These are phyloP conservation scores for Napeogenes inachia DNA, from an alignment of 2,888 invertebrate genomes.

Conservation along the genomic window DNA sequence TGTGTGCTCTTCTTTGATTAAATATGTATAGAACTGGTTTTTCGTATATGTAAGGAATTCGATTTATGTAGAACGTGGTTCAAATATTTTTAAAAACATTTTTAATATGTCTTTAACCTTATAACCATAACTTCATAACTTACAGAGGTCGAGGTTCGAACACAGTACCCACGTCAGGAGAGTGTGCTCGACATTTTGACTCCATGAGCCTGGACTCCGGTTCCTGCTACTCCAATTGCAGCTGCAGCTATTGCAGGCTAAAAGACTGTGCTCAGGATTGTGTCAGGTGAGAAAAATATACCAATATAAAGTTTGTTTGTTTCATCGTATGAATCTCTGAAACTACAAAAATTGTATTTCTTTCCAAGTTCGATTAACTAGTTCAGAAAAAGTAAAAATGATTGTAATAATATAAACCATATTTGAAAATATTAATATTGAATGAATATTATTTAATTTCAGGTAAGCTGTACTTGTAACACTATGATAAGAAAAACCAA, in stretches of 20 bases:
- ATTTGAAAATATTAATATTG: no score
- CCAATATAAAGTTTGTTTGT: background rate
- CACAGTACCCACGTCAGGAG: conserved; percentile 61
- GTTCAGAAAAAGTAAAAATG: no score
- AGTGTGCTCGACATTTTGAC: conserved; percentile 52
- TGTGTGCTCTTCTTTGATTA: no score
- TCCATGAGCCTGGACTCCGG: conserved; percentile 71
- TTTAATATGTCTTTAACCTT: background rate
- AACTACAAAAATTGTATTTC: no score
- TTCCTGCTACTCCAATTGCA: conserved; percentile 78
- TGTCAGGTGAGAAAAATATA: conserved; percentile 50
- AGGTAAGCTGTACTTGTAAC: no score
- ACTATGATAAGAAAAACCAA: no score
- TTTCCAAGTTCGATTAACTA: no score
- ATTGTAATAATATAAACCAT: no score
- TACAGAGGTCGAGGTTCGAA: conserved; percentile 70
- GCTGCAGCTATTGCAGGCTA: conserved; percentile 79
- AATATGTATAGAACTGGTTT: background rate
- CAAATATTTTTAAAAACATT: no score
- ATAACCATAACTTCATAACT: no score
- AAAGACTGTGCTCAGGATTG: conserved; percentile 68
- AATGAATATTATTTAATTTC: no score
- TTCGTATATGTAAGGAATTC: background rate
- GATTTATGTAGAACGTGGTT: no score
- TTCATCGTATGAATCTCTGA: background rate